phyloP scores from a whole-genome alignment of 1,140 invertebrate genomes.

The Campoletis sonorensis region DNA sequence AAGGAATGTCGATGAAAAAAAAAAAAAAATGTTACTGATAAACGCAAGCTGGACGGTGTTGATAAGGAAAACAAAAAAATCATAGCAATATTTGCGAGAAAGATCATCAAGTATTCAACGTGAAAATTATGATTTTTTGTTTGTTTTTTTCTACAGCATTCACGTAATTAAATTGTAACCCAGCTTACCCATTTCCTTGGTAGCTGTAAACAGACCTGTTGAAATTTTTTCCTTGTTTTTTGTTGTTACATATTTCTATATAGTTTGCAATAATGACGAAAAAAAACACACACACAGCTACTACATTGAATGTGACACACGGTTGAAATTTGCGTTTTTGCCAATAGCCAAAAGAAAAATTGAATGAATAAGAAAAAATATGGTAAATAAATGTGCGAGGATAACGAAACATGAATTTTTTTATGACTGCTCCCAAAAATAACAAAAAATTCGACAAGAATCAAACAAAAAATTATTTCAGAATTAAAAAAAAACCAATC shows the following conservation, averaged over 20 bases:
- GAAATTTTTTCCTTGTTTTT: constrained; percentile 46
- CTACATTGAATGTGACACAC: not conserved
- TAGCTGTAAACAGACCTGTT: constrained; percentile 74
- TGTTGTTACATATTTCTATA: constrained; percentile 20
- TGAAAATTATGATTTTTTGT: constrained; percentile 46
- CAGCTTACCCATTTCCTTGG: constrained; percentile 77
- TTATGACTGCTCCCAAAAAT: no score
- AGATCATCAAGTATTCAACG: constrained; percentile 50
- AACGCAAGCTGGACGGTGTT: not conserved
- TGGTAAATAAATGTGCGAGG: no score
- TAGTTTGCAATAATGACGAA: not conserved
- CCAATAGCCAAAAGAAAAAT: constrained; percentile 57
- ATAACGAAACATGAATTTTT: not conserved
- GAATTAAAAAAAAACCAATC: no score
- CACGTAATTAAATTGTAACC: constrained; percentile 63
- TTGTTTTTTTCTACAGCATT: constrained; percentile 68
- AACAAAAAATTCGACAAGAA: no score
- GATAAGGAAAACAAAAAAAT: constrained; percentile 21
- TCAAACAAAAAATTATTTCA: no score
- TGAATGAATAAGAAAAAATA: constrained; percentile 39
- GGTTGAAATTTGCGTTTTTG: constrained; percentile 23
- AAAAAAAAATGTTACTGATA: not conserved
- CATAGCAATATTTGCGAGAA: constrained; percentile 27
- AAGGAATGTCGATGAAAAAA: not conserved
- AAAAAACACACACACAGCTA: not conserved